Evolutionary conservation across 1,140 invertebrate species (phyloP), one percentile per base, ranked within the genome.

Genomic region (Drosophila parabipectinata): DNA sequence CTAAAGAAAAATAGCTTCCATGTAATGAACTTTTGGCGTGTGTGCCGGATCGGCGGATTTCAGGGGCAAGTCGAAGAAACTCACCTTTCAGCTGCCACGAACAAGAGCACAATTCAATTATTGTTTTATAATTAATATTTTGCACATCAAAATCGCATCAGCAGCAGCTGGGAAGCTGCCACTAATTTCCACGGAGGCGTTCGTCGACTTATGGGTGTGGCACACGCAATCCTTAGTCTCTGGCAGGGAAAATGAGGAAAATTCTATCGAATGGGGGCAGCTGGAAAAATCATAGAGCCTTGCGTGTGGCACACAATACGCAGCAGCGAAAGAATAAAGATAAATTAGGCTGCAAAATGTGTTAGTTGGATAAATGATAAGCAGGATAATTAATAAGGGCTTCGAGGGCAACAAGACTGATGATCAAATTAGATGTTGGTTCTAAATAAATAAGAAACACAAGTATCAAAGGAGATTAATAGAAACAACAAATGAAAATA

Each of bases 111-210:
- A 87, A 87, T 87, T 87, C 82, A 87, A 87, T 87, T 87, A 90
- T 79, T 78, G 80, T 79, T 78, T 85, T 87, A 87, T 90, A 90
- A 90, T 90, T 90, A 90, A 90, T 90, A 90, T 90, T 90, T 90
- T 83, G 83, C 87, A 80, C 87, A 90, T 90, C 84, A 90, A 87
- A 90, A 90, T 83, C 87, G 82, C 87, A 87, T 89, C 84, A 87
- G 60, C 59, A 79, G 67, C 82, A 85, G 78, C 81, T 81, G 77
- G 55, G 57, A 71, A 61, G 72, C 72, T 75, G 73, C 34, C 52
- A 51, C 62, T 76, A 68, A 76, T 74, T 76, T 76, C 47, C 72
- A 68, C 72, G 47, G 39, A 60, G 55, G 54, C 72, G 41, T 34
- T 45, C 61, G 50, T 41, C 50, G 64, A 71, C 41, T 75, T 81